Percentiles rank a stretch among this genome's conserved stretches.
Evolutionary conservation across 2,113 vertebrate species (phyloP).

Genomic region (Grus americana): DNA sequence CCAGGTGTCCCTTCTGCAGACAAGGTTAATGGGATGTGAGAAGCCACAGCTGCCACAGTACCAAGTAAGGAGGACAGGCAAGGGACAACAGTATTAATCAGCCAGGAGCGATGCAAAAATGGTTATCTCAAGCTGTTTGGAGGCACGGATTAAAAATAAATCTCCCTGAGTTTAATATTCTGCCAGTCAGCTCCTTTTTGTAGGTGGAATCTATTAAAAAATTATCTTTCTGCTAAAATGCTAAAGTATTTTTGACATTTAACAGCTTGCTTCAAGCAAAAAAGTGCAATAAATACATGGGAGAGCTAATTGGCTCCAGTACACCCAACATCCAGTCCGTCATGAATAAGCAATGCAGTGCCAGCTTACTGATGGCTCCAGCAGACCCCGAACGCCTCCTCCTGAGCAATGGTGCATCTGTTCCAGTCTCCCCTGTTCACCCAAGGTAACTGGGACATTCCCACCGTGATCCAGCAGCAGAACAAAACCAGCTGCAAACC

Average conservation of each 20-base stretch:
- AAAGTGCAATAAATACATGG: slow-evolving; percentile 49
- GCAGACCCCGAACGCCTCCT: slow-evolving; percentile 18
- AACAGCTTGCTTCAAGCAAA: slow-evolving; percentile 61
- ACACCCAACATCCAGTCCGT: not conserved
- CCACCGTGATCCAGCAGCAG: not conserved
- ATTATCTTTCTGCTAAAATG: slow-evolving; percentile 58
- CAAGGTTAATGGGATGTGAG: slow-evolving; percentile 75
- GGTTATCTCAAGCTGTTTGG: slow-evolving; percentile 47
- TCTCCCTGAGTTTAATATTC: slow-evolving; percentile 46
- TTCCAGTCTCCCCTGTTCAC: not conserved
- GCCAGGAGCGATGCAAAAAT: slow-evolving; percentile 1
- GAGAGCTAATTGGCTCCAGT: slow-evolving; percentile 50
- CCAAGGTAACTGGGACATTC: not conserved
- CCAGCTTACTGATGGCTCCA: not conserved
- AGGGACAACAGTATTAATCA: slow-evolving; percentile 55
- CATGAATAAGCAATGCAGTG: not conserved
- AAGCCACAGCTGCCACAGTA: slow-evolving; percentile 66
- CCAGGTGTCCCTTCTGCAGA: slow-evolving; percentile 71
- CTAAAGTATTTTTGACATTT: slow-evolving; percentile 62
- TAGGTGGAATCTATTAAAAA: slow-evolving; percentile 68
- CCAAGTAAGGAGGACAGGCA: slow-evolving; percentile 25
- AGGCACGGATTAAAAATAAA: slow-evolving; percentile 56
- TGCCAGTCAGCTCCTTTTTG: slow-evolving; percentile 52
- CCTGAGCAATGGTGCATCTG: not conserved
- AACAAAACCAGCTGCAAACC: slow-evolving; percentile 1